Conservation (phyloP, 2,797 vertebrate genomes). For the Bucorvus abyssinicus region DNA sequence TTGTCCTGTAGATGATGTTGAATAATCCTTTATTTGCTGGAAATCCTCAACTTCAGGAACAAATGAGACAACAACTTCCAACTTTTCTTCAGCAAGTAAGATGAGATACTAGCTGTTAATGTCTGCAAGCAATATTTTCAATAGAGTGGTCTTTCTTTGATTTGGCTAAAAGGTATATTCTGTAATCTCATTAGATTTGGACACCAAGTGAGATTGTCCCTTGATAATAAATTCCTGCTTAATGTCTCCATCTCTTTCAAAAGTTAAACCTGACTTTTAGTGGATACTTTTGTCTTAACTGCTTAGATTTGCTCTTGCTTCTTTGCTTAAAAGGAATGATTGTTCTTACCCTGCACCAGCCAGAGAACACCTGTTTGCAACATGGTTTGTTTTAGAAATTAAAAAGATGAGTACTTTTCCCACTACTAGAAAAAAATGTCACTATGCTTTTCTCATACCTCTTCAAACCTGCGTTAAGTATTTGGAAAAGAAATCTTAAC, state of each 20-base stretch:
- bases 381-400: background rate
- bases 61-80: constrained; percentile 90
- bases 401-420: background rate
- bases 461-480: background rate
- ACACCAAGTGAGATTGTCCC: background rate
- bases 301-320: background rate
- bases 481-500: background rate
- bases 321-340: background rate
- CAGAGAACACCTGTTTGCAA: background rate
- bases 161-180: constrained; percentile 8
- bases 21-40: constrained; percentile 91
- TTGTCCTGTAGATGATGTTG: constrained; percentile 85
- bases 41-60: constrained; percentile 88
- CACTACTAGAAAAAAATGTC: background rate
- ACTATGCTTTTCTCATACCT: background rate
- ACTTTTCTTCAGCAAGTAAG: constrained; percentile 88
- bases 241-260: background rate
- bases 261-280: background rate
- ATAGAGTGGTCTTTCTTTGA: constrained; percentile 7
- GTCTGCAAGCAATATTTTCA: constrained; percentile 1
- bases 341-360: background rate
- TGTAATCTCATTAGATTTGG: background rate
- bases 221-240: background rate
- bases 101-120: constrained; percentile 49
- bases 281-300: background rate